Base-by-base conservation (phyloP, 2,797 vertebrate genomes). In the Furcifer pardalis region DNA sequence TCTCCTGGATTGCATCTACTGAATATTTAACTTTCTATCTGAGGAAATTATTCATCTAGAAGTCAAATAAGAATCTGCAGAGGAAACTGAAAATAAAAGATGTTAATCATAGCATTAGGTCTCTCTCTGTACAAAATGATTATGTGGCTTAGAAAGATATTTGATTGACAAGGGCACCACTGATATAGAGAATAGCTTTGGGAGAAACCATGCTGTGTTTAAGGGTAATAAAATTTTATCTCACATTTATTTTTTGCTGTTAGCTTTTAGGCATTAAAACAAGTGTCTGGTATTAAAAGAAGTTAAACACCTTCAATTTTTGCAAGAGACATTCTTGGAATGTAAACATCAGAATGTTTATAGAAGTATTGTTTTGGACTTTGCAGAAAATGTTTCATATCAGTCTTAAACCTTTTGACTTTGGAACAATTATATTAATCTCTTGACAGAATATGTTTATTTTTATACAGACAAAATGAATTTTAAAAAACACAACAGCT, bases 1-100 rank as follows among this genome's bases (percentile, higher is more conserved):
- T 91, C 88, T 91, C 76, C 86, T 89, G 79, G 89, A 92, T 89
- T 82, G 90, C 17, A 79, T 85, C 59, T 85, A 86, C 74, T 42
- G 37, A 88, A 77, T 84, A 87, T 81, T 90, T 91, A 92, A 82
- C 83, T 81, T 63, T 35, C 63, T 37, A 76, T 88, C 77, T 84
- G 21, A 56, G 42, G 68, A 77, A 81, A 74, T 62, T 79, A 59
- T 77, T 88, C 88, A 75, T 85, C 80, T 83, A 84, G 83, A 86
- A 72, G 83, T 25, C 35, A 40, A 12, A 60, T 84, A 63, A 77
- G 65, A 69, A 46, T 88, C 81, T 69, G 79, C 75, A 69, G 68
- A 86, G 46, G 52, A 79, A 32, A 66, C 27, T 60, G 72, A 77
- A 82, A 77, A 77, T 65, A 81, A 79, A 65, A 82, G 62, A 73